These are phyloP conservation scores for Todiramphus chloris DNA, from an alignment of 2,113 vertebrate species.

Conservation along the genomic window DNA sequence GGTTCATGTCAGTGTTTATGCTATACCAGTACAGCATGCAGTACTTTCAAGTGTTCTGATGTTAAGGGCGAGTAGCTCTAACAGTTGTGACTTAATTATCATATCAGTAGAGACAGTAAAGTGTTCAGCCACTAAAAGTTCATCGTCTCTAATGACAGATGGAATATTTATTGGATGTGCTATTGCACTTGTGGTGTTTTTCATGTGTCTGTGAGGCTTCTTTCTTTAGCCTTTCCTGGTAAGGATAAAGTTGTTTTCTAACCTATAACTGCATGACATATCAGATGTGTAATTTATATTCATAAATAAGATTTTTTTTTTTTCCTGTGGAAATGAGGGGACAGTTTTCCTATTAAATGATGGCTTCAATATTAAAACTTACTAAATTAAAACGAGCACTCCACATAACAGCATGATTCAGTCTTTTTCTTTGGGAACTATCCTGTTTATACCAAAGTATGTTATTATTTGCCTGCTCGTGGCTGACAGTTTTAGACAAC, in stretches of 20 bases:
- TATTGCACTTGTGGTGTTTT: neutral
- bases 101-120: neutral
- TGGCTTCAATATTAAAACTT: neutral
- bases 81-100: neutral
- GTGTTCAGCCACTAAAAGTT: neutral
- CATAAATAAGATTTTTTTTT: neutral
- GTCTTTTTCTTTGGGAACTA: neutral
- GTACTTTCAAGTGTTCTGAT: neutral
- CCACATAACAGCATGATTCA: neutral
- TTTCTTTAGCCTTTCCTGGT: neutral
- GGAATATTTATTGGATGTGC: neutral
- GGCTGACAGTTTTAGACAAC: neutral
- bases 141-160: neutral
- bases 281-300: neutral
- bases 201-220: neutral
- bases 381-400: neutral
- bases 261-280: neutral
- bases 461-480: neutral
- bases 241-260: neutral
- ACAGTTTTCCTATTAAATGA: neutral
- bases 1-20: neutral
- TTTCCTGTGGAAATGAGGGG: neutral
- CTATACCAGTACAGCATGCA: neutral
- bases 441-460: neutral
- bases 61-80: neutral